Conservation (phyloP, 2,113 vertebrate genomes). For the Melanocharis versteri region DNA sequence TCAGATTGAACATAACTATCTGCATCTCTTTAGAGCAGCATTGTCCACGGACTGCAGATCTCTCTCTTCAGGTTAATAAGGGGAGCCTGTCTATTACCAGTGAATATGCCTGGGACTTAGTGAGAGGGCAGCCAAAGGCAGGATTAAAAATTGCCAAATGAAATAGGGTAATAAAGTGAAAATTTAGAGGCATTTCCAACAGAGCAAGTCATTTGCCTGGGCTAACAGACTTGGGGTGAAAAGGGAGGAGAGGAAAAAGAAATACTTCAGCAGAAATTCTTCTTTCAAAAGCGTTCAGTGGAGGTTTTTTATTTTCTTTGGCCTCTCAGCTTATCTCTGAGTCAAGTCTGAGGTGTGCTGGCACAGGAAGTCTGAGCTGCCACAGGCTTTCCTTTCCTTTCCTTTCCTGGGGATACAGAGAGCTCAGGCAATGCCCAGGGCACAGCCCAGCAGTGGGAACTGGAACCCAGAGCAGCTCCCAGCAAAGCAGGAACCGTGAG, state of each 20-base stretch:
- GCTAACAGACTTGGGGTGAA: background rate
- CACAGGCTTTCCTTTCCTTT: background rate
- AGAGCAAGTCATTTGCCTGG: conserved; percentile 2
- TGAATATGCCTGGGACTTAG: background rate
- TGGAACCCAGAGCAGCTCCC: background rate
- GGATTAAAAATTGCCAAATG: background rate
- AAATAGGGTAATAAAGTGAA: conserved; percentile 6
- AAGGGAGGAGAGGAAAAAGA: background rate
- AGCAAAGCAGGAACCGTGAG: background rate
- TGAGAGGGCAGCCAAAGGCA: background rate
- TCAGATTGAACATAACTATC: background rate
- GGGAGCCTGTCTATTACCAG: background rate
- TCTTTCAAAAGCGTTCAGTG: background rate
- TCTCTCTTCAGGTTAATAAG: background rate
- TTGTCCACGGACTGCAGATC: background rate
- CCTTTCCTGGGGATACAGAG: background rate
- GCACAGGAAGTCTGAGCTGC: background rate
- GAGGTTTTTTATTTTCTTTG: background rate
- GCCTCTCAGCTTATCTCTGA: background rate
- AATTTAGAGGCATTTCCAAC: background rate
- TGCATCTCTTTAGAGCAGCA: background rate
- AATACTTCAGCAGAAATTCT: background rate
- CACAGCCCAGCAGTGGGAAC: rapidly evolving
- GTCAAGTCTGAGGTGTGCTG: background rate
- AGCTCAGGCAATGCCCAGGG: background rate